Base-by-base conservation (phyloP, 1,140 invertebrate species). In the Solen grandis region DNA sequence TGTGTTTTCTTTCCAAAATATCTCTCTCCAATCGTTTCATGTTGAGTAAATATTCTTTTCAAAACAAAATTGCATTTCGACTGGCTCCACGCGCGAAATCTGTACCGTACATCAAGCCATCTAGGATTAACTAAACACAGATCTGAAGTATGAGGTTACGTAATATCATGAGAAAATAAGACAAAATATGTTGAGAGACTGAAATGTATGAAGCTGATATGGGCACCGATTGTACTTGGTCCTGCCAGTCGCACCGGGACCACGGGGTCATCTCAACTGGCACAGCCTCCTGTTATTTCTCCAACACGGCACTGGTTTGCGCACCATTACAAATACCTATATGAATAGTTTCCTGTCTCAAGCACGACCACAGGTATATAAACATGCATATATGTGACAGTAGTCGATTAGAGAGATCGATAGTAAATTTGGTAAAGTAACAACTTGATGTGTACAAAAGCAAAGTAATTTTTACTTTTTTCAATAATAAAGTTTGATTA, bases 11-110 rank as follows among this genome's bases (percentile, higher is more conserved):
- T 76, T 33, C 57, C 46, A 52, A 62, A 76, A 76, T 76, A 76
- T 76, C 73, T 65, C 36, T 46, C 65, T 27, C 10, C n/a, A 76
- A 76, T 76, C 73, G 73, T 65, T 76, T 76, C 73, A 76, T 76
- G 73, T 76, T 76, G 73, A 46, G 73, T 76, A 76, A 76, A 76
- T 76, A 76, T 76, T 76, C 73, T 76, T 65, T 76, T 76, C 73
- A 63, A 76, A 76, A 76, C 73, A 76, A 76, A 76, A 13, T 33
- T 36, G 13, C 36, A 57, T 36, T 65, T 63, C 57, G 25, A 54
- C 62, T 55, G 73, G 41, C 73, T 76, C 59, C 70, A 46, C 31
- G 60, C 31, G 60, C 31, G n/a, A 65, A 55, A 22, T 22, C 22
- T 36, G 35, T 54, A 29, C 73, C n/a, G 35, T 22, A 35, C 46